Percentiles rank a stretch among this genome's conserved stretches.
Conservation (phyloP, 2,888 invertebrate genomes). For the Erebia aethiops region DNA sequence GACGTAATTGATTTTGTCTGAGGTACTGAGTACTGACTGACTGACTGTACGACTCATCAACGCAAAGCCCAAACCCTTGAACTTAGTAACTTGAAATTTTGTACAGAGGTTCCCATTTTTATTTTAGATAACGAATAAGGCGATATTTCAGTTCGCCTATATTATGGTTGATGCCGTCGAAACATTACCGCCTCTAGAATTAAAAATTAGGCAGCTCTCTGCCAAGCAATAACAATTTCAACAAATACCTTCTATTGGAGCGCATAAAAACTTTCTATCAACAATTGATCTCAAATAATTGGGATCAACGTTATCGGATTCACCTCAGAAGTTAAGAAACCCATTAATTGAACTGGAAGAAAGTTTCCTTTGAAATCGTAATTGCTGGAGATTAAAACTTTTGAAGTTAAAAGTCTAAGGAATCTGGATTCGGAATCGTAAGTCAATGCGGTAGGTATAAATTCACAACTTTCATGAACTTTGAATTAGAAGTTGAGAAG, state of each 20-base stretch:
- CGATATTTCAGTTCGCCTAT: no score
- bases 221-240: constrained; percentile 7
- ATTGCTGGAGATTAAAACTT: constrained; percentile 14
- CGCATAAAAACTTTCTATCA: constrained; percentile 28
- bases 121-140: no score
- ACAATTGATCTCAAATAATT: constrained; percentile 17
- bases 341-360: constrained; percentile 4
- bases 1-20: no score
- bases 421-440: not conserved
- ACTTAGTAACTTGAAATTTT: no score
- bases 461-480: not conserved
- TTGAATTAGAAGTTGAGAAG: not conserved
- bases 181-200: not conserved
- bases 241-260: constrained; percentile 1
- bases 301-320: constrained; percentile 9
- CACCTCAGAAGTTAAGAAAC: constrained; percentile 3
- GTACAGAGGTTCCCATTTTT: no score
- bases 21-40: no score
- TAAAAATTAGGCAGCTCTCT: not conserved
- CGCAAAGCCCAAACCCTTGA: no score
- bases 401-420: not conserved
- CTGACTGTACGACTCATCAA: no score
- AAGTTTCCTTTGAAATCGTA: constrained; percentile 17
- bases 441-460: no score
- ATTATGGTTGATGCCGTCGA: no score